Conservation (phyloP, 2,113 vertebrate species). For the Tauraco erythrolophus region DNA sequence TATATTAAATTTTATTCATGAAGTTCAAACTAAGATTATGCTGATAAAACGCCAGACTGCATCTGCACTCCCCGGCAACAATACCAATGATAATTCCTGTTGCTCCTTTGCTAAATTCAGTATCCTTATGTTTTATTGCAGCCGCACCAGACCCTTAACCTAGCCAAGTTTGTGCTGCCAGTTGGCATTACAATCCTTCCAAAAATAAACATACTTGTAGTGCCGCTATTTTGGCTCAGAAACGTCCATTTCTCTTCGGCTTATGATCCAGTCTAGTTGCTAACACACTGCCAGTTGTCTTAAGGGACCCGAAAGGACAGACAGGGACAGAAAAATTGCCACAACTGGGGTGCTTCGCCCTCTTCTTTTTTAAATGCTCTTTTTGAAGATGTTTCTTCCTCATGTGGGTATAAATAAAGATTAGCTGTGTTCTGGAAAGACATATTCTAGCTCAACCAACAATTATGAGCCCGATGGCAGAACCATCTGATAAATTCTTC, state of each 20-base stretch:
- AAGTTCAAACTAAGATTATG: conserved; percentile 47
- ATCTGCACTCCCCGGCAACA: conserved; percentile 41
- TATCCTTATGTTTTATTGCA: conserved; percentile 41
- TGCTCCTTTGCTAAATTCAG: conserved; percentile 47
- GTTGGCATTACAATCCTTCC: conserved; percentile 32
- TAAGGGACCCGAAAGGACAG: neutral
- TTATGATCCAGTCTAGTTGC: neutral
- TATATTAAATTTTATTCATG: conserved; percentile 51
- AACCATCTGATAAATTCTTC: neutral
- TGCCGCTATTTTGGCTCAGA: conserved; percentile 26
- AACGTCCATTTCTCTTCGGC: neutral
- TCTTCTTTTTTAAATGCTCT: neutral
- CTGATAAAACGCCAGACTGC: conserved; percentile 62
- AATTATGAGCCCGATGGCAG: rapidly evolving
- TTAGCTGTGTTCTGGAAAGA: neutral
- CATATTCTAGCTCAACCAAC: neutral
- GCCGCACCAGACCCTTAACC: conserved; percentile 19
- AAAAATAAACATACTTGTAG: conserved; percentile 53
- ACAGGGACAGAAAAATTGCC: neutral
- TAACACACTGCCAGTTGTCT: neutral
- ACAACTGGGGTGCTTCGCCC: rapidly evolving
- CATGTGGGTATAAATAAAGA: neutral
- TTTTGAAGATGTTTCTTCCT: neutral
- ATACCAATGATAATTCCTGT: conserved; percentile 25
- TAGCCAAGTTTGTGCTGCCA: conserved; percentile 36